These are phyloP conservation scores for Neria commutata DNA, from an alignment of 2,888 invertebrate species.

Conservation along the genomic window DNA sequence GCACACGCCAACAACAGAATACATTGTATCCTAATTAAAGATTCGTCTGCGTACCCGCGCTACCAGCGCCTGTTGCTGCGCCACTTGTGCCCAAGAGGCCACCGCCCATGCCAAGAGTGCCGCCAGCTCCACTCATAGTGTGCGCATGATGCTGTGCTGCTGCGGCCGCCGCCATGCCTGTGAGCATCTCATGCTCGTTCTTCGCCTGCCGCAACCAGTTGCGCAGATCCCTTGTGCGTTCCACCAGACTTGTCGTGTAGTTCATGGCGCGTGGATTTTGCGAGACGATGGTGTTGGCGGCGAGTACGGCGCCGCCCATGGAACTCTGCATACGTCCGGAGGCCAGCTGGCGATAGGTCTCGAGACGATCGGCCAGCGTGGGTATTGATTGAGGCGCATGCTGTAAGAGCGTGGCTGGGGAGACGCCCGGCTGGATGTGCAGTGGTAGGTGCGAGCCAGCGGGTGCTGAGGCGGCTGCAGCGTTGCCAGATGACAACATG, in stretches of 20 bases:
- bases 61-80: constrained; percentile 16
- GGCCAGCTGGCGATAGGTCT: constrained; percentile 66
- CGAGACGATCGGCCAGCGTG: constrained; percentile 65
- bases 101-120: constrained; percentile 22
- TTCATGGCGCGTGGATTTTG: constrained; percentile 63
- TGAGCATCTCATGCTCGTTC: constrained; percentile 58
- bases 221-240: constrained; percentile 69
- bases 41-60: constrained; percentile 37
- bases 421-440: neutral
- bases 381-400: constrained; percentile 59
- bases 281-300: constrained; percentile 60
- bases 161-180: constrained; percentile 33
- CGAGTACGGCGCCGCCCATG: constrained; percentile 59
- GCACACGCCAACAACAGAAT: constrained; percentile 30
- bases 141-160: constrained; percentile 12
- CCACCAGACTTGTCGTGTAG: constrained; percentile 69
- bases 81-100: constrained; percentile 20
- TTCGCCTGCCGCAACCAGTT: constrained; percentile 70
- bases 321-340: constrained; percentile 62
- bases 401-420: constrained; percentile 34
- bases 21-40: constrained; percentile 39
- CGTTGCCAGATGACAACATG: constrained; percentile 36
- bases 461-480: constrained; percentile 18
- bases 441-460: neutral
- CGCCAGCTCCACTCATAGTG: constrained; percentile 11